A percentile compares a stretch with the other conserved stretches of the same genome.
phyloP scores from a whole-genome alignment of 2,797 vertebrate genomes.

The Rhynchotus rufescens region DNA sequence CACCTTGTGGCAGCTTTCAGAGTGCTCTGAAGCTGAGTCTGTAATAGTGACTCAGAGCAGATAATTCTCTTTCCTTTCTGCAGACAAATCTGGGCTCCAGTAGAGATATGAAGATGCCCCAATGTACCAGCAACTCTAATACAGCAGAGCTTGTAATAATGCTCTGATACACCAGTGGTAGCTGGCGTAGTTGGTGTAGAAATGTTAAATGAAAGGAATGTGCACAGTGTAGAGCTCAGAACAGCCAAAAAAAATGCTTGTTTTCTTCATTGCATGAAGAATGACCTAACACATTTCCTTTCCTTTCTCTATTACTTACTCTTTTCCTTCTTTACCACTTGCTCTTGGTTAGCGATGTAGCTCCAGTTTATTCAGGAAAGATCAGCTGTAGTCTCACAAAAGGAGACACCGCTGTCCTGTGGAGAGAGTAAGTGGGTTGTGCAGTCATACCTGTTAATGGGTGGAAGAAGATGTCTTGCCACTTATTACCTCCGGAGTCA shows the following conservation, averaged over 20 bases:
- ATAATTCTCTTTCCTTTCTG: conserved; percentile 22
- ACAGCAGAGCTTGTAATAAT: neutral
- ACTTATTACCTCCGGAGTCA: neutral
- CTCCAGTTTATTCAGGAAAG: conserved; percentile 15
- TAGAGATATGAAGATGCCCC: neutral
- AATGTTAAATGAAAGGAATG: neutral
- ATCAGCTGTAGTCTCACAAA: conserved; percentile 42
- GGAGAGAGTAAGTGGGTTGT: neutral
- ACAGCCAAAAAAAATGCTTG: neutral
- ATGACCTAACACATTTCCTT: neutral
- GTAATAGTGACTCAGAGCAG: conserved; percentile 36
- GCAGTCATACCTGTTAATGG: neutral
- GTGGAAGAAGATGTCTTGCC: neutral
- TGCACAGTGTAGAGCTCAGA: neutral
- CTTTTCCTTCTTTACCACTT: neutral
- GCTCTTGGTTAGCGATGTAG: neutral
- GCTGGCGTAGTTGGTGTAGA: neutral
- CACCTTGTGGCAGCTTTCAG: conserved; percentile 7
- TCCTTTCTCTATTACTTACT: neutral
- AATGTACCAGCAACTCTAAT: neutral
- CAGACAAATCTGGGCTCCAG: conserved; percentile 4
- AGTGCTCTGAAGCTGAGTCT: conserved; percentile 34
- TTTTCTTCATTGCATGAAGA: neutral
- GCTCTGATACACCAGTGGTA: neutral
- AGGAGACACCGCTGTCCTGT: neutral